Evolutionary conservation across 2,797 vertebrate species (phyloP), one percentile per base, ranked within the genome.

Genomic region (Acanthurus leucopareius): DNA sequence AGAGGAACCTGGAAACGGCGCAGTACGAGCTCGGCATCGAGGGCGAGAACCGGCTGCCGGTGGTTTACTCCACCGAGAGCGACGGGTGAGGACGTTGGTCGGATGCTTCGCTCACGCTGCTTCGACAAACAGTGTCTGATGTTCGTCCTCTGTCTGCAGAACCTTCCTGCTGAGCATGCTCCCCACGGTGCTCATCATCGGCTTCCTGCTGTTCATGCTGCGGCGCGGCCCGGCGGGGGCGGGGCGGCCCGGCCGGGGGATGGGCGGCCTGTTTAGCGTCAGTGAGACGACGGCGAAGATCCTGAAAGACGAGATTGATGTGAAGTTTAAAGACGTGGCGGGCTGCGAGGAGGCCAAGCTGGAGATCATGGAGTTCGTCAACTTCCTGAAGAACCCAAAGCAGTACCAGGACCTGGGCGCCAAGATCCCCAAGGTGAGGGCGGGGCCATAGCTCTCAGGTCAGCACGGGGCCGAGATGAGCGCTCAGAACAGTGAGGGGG

Each of bases 331-430:
- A 90, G 97, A 99, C 7, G 97, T 99, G 81, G 97, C 97, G 0
- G 97, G 97, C 86, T 99, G 97, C 16, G 97, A 99, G 85, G 97
- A 99, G 90, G 97, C 97, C 82, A 98, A 99, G 85, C 90, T 99
- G 85, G 97, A 99, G 86, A 99, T 99, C 91, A 96, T 99, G 96
- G 97, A 99, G 90, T 98, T 99, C 20, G 97, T 98, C 47, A 99
- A 98, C 91, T 99, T 99, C 78, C 93, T 99, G 77, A 98, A 98
- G 94, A 98, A 98, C 88, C 97, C 97, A 19, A 97, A 98, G 83
- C 97, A 99, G 71, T 99, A 98, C 79, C 96, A 97, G 88, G 96
- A 98, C 91, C 94, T 99, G 19, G 97, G 97, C 79, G 97, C 97
- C 90, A 99, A 99, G 93, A 99, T 99, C 80, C 97, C 97, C 69